Conservation (phyloP, 2,888 invertebrate genomes). For the Drosophila pullipes region DNA sequence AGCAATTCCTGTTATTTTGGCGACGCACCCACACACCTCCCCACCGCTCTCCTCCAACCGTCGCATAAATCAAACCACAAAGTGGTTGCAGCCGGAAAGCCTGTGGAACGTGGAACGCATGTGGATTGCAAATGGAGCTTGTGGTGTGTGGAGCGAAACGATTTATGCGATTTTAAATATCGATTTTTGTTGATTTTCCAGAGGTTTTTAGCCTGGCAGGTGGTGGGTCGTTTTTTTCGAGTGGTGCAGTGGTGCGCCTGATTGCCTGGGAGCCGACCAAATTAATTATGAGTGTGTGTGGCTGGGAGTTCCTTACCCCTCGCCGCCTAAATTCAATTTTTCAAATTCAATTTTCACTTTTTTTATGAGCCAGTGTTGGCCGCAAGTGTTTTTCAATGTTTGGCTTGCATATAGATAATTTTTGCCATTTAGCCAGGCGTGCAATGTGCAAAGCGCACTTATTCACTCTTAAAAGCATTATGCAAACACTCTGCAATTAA, state of each 20-base stretch:
- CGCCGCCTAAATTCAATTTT: conserved; percentile 3
- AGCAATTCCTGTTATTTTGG: conserved; percentile 75
- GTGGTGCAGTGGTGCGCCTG: conserved; percentile 12
- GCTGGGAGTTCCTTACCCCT: conserved; percentile 1
- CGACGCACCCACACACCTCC: conserved; percentile 73
- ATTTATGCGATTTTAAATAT: conserved; percentile 86
- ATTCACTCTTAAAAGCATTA: conserved; percentile 70
- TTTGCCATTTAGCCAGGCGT: conserved; percentile 67
- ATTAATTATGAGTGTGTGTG: conserved; percentile 83
- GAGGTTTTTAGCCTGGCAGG: conserved; percentile 60
- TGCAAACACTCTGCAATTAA: conserved; percentile 79
- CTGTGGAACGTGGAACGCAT: conserved; percentile 46
- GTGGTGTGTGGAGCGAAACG: conserved; percentile 49
- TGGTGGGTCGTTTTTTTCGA: conserved; percentile 37
- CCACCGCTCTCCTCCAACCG: conserved; percentile 38
- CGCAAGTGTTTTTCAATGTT: conserved; percentile 80
- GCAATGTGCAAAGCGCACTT: conserved; percentile 55
- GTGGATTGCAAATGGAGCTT: conserved; percentile 53
- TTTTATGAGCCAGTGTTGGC: conserved; percentile 28
- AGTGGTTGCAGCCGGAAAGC: conserved; percentile 55
- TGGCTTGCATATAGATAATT: conserved; percentile 70
- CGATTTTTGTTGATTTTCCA: conserved; percentile 85
- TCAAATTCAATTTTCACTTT: conserved; percentile 73
- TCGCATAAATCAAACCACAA: conserved; percentile 74
- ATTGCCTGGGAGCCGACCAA: conserved; percentile 59